Evolutionary conservation across 2,113 vertebrate genomes (phyloP).

Genomic region (Brienomyrus brachyistius): DNA sequence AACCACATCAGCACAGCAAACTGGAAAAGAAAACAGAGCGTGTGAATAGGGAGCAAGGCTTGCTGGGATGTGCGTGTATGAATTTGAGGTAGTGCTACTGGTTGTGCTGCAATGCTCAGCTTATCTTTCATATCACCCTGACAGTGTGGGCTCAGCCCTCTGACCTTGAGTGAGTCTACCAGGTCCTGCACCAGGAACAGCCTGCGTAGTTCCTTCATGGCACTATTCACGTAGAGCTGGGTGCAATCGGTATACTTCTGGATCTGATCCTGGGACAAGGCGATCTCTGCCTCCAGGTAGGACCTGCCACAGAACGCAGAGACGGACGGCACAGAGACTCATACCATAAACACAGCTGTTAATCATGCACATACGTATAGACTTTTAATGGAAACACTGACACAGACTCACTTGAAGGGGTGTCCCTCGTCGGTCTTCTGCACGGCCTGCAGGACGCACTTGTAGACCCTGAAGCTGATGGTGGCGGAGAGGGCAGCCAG

Average conservation of each 20-base stretch:
- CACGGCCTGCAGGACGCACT: slow-evolving; percentile 95
- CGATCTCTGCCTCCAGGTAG: slow-evolving; percentile 91
- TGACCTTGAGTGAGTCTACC: slow-evolving; percentile 93
- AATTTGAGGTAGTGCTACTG: neutral
- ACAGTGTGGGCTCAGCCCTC: slow-evolving; percentile 16
- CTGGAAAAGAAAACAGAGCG: slow-evolving; percentile 53
- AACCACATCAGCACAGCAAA: slow-evolving; percentile 99
- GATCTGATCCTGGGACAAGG: slow-evolving; percentile 94
- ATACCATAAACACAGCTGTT: neutral
- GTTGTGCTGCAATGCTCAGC: neutral
- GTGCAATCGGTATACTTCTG: slow-evolving; percentile 94
- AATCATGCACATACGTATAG: neutral
- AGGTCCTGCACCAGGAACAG: slow-evolving; percentile 97
- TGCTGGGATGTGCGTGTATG: neutral
- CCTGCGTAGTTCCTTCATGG: slow-evolving; percentile 86
- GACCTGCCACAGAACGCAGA: slow-evolving; percentile 55
- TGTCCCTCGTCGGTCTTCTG: slow-evolving; percentile 98
- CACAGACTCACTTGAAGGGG: slow-evolving; percentile 84
- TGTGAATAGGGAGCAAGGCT: neutral
- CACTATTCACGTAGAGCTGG: slow-evolving; percentile 86
- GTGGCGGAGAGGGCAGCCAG: slow-evolving; percentile 90
- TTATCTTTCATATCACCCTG: neutral
- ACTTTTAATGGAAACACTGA: neutral
- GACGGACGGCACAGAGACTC: neutral
- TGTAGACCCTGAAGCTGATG: slow-evolving; percentile 99